Base-by-base conservation (phyloP, 1,140 invertebrate genomes). In the Linepithema humile region DNA sequence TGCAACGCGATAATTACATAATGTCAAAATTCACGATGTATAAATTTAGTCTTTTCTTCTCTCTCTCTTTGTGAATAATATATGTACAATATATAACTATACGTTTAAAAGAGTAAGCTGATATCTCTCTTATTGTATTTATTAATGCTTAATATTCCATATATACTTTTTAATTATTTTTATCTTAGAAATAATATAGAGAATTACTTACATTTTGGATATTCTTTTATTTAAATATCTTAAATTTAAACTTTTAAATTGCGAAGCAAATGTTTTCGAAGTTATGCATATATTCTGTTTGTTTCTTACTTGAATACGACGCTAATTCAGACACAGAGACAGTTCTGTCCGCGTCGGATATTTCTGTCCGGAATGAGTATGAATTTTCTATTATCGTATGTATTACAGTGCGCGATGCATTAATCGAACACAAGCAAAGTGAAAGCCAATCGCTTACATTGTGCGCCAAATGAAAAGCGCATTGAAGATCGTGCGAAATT, bases 371-470 rank as follows among this genome's bases (percentile, higher is more conserved):
- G 20, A 26, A 53, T 35, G 32, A 75, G 53, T 55, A 32, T 17
- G 59, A 70, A 55, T 80, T 53, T 70, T 70, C 75, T 7, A 69
- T 55, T 80, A 80, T 69, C 45, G 74, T 35, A 53, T 17, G 1
- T 9, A n/a, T 26, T 48, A 17, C 60, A n/a, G 45, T 5, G 2
- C 9, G 3, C 48, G 45, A 26, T 32, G 59, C 43, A 38, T 77
- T 59, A 29, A 69, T 80, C 48, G 48, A 57, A 65, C 45, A 15
- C 12, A 40, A 69, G 48, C 62, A 35, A 67, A 69, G 75, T 80
- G 75, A 80, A 80, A 80, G 75, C 64, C 64, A 55, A 80, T 80
- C 48, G 62, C 10, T 15, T n/a, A 26, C 17, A 80, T 80, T 80
- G 64, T 80, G 26, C 48, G 45, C 17, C 26, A 55, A 57, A 80